Conservation (phyloP, 2,113 vertebrate genomes). For the Phalacrocorax pelagicus region DNA sequence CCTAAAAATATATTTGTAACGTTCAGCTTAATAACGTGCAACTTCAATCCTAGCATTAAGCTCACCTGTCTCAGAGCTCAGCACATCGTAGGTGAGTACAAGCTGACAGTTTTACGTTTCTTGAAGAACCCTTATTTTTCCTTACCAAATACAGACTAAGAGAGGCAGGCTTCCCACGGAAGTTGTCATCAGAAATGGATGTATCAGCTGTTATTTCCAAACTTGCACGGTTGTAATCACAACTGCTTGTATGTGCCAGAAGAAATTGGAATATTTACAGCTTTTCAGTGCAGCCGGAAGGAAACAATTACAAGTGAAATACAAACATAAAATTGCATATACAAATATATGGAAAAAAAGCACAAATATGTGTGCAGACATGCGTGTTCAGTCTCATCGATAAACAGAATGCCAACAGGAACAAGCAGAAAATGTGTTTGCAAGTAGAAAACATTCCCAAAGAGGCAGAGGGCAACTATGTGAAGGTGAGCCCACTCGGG, state of each 20-base stretch:
- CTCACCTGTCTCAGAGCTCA: not conserved
- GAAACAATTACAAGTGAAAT: not conserved
- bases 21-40: not conserved
- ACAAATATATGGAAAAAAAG: not conserved
- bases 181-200: not conserved
- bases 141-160: not conserved
- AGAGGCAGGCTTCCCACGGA: not conserved
- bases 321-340: not conserved
- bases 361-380: fast-evolving
- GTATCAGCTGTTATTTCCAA: not conserved
- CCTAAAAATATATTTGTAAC: not conserved
- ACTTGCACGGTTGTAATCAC: not conserved
- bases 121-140: not conserved
- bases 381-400: not conserved
- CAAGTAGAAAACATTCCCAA: not conserved
- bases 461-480: not conserved
- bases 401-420: not conserved
- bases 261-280: constrained; percentile 13
- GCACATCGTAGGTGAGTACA: not conserved
- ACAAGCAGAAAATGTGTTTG: not conserved
- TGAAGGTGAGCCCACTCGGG: not conserved
- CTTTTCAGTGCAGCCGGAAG: not conserved
- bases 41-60: not conserved
- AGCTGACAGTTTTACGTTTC: not conserved
- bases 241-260: constrained; percentile 1